Evolutionary conservation across 2,113 vertebrate species (phyloP).

Genomic region (Platycercus adscitus): DNA sequence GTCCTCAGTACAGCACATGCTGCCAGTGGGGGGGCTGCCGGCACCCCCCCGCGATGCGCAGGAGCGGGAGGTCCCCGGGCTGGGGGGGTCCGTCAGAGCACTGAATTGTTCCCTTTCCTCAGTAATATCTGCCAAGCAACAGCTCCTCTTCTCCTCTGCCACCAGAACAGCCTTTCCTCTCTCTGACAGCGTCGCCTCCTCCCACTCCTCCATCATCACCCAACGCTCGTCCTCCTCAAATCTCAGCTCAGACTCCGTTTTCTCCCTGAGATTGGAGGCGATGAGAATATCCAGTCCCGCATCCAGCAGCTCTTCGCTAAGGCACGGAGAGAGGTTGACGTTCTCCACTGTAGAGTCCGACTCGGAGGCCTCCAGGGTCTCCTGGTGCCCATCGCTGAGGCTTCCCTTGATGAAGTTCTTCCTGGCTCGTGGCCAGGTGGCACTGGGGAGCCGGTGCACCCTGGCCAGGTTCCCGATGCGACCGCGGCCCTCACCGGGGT

Average conservation of each 20-base stretch:
- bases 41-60: neutral
- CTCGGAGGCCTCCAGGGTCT: constrained; percentile 71
- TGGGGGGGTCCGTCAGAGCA: neutral
- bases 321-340: constrained; percentile 86
- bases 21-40: neutral
- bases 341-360: constrained; percentile 77
- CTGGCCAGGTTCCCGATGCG: constrained; percentile 29
- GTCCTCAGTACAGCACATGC: neutral
- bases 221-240: constrained; percentile 95
- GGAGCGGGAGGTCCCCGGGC: neutral
- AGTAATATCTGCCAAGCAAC: constrained; percentile 67
- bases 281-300: constrained; percentile 80
- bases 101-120: constrained; percentile 65
- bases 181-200: constrained; percentile 80
- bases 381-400: constrained; percentile 71
- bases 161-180: constrained; percentile 77
- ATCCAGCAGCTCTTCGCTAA: constrained; percentile 89
- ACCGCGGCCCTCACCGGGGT: neutral
- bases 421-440: constrained; percentile 80
- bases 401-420: constrained; percentile 74
- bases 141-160: constrained; percentile 66
- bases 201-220: constrained; percentile 88
- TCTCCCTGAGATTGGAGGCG: constrained; percentile 82
- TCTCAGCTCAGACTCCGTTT: constrained; percentile 92
- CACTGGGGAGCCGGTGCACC: constrained; percentile 70